Percentiles rank a stretch among this genome's conserved stretches.
Conservation (phyloP, 2,888 invertebrate genomes). For the Prenolepis imparis region DNA sequence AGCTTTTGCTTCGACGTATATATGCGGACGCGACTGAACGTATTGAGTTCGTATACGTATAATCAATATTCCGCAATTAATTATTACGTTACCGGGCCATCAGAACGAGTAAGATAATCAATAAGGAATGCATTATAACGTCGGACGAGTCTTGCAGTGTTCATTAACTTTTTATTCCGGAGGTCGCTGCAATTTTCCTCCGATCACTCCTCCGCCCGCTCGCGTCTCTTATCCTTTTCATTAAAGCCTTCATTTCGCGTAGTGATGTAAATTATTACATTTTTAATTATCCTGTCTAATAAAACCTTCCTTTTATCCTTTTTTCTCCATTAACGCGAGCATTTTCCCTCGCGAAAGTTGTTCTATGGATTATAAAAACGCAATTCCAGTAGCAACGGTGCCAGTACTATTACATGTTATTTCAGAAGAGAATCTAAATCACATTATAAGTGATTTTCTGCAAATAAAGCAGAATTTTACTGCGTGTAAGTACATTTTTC, state of each 20-base stretch:
- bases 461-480: neutral
- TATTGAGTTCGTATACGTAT: conserved; percentile 32
- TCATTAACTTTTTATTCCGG: conserved; percentile 58
- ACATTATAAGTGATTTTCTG: conserved; percentile 29
- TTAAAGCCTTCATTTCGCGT: conserved; percentile 57
- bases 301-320: conserved; percentile 35
- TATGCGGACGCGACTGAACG: conserved; percentile 3
- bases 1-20: conserved; percentile 11
- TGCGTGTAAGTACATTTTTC: neutral
- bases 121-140: conserved; percentile 57
- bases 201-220: conserved; percentile 39
- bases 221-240: conserved; percentile 57
- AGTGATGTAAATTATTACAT: conserved; percentile 59
- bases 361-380: conserved; percentile 52
- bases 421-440: conserved; percentile 33
- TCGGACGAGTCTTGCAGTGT: conserved; percentile 51
- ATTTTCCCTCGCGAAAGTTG: conserved; percentile 47
- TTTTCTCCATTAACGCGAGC: conserved; percentile 52
- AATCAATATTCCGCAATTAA: conserved; percentile 57
- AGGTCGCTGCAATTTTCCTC: conserved; percentile 57
- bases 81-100: conserved; percentile 56
- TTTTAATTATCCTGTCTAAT: conserved; percentile 57
- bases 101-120: conserved; percentile 52
- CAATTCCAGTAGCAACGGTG: conserved; percentile 46
- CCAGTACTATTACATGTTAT: conserved; percentile 35